Evolutionary conservation across 2,113 vertebrate species (phyloP), one percentile per base, ranked within the genome.

Genomic region (Tragelaphus strepsiceros): DNA sequence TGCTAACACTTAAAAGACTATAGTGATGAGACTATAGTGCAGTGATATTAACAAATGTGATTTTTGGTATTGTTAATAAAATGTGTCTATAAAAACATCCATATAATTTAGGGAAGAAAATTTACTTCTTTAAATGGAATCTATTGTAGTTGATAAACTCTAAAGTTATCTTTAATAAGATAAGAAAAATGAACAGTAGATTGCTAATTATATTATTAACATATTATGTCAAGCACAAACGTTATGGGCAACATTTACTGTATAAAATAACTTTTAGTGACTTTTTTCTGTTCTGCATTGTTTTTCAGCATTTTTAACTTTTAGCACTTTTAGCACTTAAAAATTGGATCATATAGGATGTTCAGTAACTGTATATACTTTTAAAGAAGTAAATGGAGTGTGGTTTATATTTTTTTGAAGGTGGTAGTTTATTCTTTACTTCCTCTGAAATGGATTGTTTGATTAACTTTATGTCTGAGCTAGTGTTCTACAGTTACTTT

Each of bases 61-160:
- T 82, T 91, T 93, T 87, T 43, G 19, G 21, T 93, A 49, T 78
- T 88, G 32, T 88, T 96, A 74, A 86, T 49, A 91, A 90, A 78
- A 81, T 28, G 7, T 90, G 58, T 88, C 78, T 86, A 58, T 94
- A 90, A 58, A 91, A 84, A 91, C 26, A n/a, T 22, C 59, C 46
- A 9, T 14, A 7, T 62, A 90, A 77, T 26, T 92, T 64, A 56
- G 53, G 53, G 62, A 92, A 46, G 30, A 97, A 96, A 88, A 93
- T 93, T 81, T 96, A 16, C 32, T 83, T 83, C 51, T 83, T 87
- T n/a, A 89, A 93, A n/a, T 86, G 58, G 51, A 3, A 11, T 71
- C 28, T 96, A 10, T 94, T 96, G 12, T 88, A 96, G 28, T 95
- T 96, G 83, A 81, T n/a, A 90, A 91, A 53, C 28, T 88, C 62